These are phyloP conservation scores for Xylota sylvarum DNA, from an alignment of 2,888 invertebrate species.

Conservation along the genomic window DNA sequence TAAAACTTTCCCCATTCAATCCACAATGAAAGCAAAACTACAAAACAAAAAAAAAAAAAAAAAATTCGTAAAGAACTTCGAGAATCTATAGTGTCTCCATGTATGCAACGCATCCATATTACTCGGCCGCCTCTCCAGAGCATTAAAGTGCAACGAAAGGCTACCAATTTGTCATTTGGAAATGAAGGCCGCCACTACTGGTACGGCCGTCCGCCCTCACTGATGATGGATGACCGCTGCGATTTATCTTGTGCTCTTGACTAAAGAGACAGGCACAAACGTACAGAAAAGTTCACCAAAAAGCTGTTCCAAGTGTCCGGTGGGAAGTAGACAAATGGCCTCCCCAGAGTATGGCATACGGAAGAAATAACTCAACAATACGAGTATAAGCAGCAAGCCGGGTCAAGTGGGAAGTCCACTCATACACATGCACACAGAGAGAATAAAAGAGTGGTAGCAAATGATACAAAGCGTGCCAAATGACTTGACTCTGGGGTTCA, in stretches of 20 bases:
- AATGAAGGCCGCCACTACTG: conserved; percentile 70
- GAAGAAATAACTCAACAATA: conserved; percentile 63
- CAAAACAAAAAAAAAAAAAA: neutral
- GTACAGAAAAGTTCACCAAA: conserved; percentile 67
- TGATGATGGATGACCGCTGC: conserved; percentile 75
- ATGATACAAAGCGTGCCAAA: conserved; percentile 72
- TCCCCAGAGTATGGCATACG: conserved; percentile 47
- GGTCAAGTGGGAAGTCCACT: no score
- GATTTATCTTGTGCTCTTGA: conserved; percentile 73
- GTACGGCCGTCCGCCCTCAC: conserved; percentile 52
- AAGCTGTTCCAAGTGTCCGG: conserved; percentile 73
- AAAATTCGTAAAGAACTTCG: conserved; percentile 7
- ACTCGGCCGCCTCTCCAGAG: conserved; percentile 69
- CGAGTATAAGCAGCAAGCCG: no score
- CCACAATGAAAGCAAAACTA: neutral
- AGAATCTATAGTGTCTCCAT: conserved; percentile 52
- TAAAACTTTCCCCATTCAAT: conserved; percentile 42
- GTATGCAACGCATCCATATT: conserved; percentile 71
- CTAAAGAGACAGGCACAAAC: conserved; percentile 60
- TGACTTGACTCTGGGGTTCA: conserved; percentile 57
- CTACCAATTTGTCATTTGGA: conserved; percentile 76
- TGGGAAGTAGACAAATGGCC: conserved; percentile 72
- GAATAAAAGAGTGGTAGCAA: conserved; percentile 41
- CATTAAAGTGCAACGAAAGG: conserved; percentile 76
- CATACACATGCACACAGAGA: neutral